phyloP scores from a whole-genome alignment of 2,113 vertebrate genomes.

The Barnardius zonarius region DNA sequence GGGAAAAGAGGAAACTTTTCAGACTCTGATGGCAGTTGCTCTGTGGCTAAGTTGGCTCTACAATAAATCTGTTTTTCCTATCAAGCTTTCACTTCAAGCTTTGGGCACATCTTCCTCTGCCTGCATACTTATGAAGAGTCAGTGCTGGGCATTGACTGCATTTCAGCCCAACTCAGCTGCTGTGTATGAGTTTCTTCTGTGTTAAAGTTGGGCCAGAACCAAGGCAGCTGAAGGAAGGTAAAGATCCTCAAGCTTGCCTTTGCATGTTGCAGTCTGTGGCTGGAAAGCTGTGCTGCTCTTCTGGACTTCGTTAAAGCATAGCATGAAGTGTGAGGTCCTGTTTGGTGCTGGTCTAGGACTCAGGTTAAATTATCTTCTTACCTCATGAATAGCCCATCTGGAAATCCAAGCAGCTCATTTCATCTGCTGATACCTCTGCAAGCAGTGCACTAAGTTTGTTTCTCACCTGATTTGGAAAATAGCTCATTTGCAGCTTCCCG shows the following conservation, averaged over 20 bases:
- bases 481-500: not conserved
- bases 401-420: not conserved
- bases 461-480: not conserved
- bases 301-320: not conserved
- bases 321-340: not conserved
- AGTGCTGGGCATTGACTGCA: not conserved
- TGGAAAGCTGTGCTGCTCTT: not conserved
- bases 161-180: not conserved
- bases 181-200: not conserved
- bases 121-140: not conserved
- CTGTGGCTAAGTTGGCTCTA: not conserved
- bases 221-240: slow-evolving; percentile 23
- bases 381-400: not conserved
- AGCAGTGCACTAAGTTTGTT: not conserved
- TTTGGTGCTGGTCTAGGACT: not conserved
- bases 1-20: not conserved
- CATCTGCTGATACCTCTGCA: not conserved
- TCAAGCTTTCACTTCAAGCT: not conserved
- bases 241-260: not conserved
- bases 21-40: not conserved
- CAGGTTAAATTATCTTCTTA: slow-evolving; percentile 14
- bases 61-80: not conserved
- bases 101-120: not conserved
- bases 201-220: not conserved
- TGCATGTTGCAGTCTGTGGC: not conserved